phyloP scores from a whole-genome alignment of 1,140 invertebrate genomes.

The Caenorhabditis remanei region DNA sequence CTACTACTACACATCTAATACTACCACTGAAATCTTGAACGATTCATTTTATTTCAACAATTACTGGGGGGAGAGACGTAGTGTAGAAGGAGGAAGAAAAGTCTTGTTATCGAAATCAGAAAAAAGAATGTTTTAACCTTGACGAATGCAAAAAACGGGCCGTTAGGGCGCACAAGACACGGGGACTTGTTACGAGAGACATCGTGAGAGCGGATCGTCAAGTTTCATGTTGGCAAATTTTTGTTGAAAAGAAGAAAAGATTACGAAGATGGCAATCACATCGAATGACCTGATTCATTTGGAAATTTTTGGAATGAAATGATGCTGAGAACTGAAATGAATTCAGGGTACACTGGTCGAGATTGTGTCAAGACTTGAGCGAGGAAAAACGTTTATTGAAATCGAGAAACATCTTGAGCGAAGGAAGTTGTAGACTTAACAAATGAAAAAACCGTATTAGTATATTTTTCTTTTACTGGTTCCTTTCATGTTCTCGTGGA shows the following conservation, averaged over 20 bases:
- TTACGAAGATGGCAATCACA: neutral
- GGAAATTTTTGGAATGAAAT: neutral
- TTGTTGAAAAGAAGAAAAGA: constrained; percentile 6
- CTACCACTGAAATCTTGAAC: constrained; percentile 30
- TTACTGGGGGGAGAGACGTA: neutral
- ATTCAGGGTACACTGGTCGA: no score
- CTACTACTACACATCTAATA: neutral
- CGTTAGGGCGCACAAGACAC: constrained; percentile 37
- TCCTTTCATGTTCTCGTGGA: no score
- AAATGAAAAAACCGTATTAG: no score
- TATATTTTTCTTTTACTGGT: no score
- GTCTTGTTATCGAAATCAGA: constrained; percentile 13
- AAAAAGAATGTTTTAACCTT: constrained; percentile 53
- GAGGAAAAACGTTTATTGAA: no score
- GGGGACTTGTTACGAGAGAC: constrained; percentile 45
- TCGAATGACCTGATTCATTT: neutral
- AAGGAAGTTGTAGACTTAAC: no score
- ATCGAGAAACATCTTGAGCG: no score
- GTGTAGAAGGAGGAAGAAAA: constrained; percentile 28
- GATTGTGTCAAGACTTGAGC: no score
- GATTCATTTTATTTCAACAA: neutral
- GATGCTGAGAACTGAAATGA: no score
- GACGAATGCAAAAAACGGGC: constrained; percentile 37
- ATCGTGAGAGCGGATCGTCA: constrained; percentile 5
- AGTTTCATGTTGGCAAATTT: constrained; percentile 24